Conservation (phyloP, 2,797 vertebrate species). For the Decapterus maruadsi region DNA sequence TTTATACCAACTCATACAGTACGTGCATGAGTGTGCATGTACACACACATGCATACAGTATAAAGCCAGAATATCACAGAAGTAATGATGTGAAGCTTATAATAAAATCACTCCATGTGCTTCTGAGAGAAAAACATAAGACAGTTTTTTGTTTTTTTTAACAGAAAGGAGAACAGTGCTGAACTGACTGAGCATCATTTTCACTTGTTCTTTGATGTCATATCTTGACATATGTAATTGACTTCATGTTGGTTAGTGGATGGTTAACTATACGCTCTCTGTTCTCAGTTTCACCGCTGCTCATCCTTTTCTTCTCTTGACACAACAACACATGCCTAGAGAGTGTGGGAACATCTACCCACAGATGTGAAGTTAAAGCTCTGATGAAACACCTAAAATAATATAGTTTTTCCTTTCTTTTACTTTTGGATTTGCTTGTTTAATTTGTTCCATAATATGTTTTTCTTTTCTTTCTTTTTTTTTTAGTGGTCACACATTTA, state of each 20-base stretch:
- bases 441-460: not conserved
- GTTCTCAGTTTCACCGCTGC: conserved; percentile 48
- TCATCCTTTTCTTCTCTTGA: conserved; percentile 24
- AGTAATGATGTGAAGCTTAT: not conserved
- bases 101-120: not conserved
- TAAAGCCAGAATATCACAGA: not conserved
- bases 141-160: not conserved
- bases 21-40: too few species aligned
- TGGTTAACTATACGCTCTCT: conserved; percentile 19
- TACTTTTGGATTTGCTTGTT: not conserved
- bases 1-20: not conserved
- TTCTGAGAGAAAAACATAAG: not conserved
- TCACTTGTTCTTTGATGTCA: conserved; percentile 26
- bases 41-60: not conserved
- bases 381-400: not conserved
- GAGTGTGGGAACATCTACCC: conserved; percentile 11
- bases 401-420: not conserved
- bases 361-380: not conserved
- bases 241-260: conserved; percentile 31
- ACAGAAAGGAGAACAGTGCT: not conserved
- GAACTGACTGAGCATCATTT: conserved; percentile 13
- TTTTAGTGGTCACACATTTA: not conserved
- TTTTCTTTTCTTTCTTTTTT: too few species aligned
- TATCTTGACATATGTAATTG: not conserved
- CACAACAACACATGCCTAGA: conserved; percentile 4